A percentile compares a stretch with the other conserved stretches of the same genome.
Conservation (phyloP, 2,888 invertebrate genomes). For the Drosophila tanythrix region DNA sequence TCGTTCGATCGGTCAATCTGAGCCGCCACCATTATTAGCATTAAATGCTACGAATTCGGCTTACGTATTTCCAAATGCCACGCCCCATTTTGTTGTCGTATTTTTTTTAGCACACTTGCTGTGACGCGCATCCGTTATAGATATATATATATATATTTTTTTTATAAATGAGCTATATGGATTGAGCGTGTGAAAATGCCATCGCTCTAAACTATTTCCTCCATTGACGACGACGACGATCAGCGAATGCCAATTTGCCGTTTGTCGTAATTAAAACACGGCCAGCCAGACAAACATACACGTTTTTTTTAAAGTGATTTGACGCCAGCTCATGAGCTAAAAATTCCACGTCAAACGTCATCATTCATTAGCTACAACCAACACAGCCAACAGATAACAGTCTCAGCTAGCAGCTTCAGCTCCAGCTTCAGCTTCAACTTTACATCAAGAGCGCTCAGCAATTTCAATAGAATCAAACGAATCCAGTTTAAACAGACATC, state of each 20-base stretch:
- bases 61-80: conserved; percentile 34
- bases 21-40: conserved; percentile 21
- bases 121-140: conserved; percentile 67
- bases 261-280: conserved; percentile 71
- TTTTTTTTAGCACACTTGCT: conserved; percentile 35
- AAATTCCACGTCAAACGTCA: conserved; percentile 72
- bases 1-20: conserved; percentile 32
- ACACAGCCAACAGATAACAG: conserved; percentile 9
- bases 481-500: conserved; percentile 62
- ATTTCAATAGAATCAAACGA: conserved; percentile 76
- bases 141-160: not conserved
- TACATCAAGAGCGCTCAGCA: conserved; percentile 52
- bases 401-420: conserved; percentile 1
- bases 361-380: conserved; percentile 67
- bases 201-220: conserved; percentile 57
- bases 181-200: conserved; percentile 77
- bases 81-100: conserved; percentile 31
- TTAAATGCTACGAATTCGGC: conserved; percentile 31
- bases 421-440: conserved; percentile 18
- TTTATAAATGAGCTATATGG: conserved; percentile 35
- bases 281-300: conserved; percentile 17
- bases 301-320: conserved; percentile 15
- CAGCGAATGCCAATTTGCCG: conserved; percentile 63
- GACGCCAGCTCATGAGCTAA: conserved; percentile 70
- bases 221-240: conserved; percentile 53